Percentiles rank a stretch among this genome's conserved stretches.
phyloP scores from a whole-genome alignment of 2,888 invertebrate genomes.

The Lottia gigantea region DNA sequence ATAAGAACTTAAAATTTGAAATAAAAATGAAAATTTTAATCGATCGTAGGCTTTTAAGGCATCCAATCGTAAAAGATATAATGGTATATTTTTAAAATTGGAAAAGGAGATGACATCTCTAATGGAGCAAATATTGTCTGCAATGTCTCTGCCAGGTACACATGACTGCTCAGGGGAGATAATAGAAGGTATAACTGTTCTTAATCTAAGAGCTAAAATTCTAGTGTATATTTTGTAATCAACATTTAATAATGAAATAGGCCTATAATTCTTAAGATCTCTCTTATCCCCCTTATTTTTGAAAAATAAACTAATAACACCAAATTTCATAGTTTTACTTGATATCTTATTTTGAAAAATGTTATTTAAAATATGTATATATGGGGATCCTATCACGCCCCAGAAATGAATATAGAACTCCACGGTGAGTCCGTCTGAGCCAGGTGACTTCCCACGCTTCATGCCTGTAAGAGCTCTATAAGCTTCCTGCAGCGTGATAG shows the following conservation, averaged over 20 bases:
- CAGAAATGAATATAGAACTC: constrained; percentile 14
- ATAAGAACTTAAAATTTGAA: constrained; percentile 15
- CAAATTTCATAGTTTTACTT: constrained; percentile 19
- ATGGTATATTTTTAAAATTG: constrained; percentile 29
- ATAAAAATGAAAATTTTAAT: constrained; percentile 35
- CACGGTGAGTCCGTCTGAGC: constrained; percentile 10
- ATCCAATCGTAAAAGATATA: constrained; percentile 35
- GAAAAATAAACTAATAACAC: constrained; percentile 32
- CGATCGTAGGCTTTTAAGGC: constrained; percentile 44
- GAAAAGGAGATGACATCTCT: constrained; percentile 34
- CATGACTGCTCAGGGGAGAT: constrained; percentile 39
- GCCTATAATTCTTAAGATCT: constrained; percentile 35
- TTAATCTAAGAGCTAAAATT: constrained; percentile 33
- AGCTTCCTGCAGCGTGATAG: constrained; percentile 15
- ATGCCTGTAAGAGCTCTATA: constrained; percentile 23
- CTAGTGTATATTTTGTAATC: constrained; percentile 41
- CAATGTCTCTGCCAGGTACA: constrained; percentile 35
- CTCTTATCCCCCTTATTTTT: constrained; percentile 30
- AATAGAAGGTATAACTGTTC: constrained; percentile 25
- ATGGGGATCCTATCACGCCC: constrained; percentile 7
- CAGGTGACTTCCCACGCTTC: constrained; percentile 27
- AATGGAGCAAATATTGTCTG: constrained; percentile 37
- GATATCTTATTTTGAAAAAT: constrained; percentile 23
- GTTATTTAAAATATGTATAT: constrained; percentile 21
- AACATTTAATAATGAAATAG: constrained; percentile 38